Percentiles rank a stretch among this genome's conserved stretches.
Evolutionary conservation across 2,888 invertebrate species (phyloP).

Genomic region (Physocephala rufipes): DNA sequence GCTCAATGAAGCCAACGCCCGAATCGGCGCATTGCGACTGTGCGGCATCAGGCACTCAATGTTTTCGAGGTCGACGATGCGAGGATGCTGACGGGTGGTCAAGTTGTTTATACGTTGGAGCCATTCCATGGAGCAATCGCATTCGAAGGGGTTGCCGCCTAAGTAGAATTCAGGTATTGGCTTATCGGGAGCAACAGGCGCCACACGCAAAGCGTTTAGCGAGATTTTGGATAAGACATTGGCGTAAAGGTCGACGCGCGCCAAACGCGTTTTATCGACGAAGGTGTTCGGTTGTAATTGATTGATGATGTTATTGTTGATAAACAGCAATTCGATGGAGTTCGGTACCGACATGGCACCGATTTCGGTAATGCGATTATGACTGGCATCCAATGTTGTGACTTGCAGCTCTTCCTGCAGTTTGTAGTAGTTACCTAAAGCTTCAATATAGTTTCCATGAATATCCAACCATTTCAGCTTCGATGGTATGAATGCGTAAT

Average conservation of each 20-base stretch:
- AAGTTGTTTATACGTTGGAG: constrained; percentile 88
- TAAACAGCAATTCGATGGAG: constrained; percentile 86
- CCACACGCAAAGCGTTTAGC: constrained; percentile 80
- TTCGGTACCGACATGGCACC: constrained; percentile 87
- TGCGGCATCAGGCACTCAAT: constrained; percentile 89
- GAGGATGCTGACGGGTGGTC: constrained; percentile 85
- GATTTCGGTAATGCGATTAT: constrained; percentile 85
- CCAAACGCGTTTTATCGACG: constrained; percentile 83
- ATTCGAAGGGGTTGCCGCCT: constrained; percentile 92
- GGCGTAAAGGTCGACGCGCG: constrained; percentile 89
- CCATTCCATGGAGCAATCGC: constrained; percentile 97
- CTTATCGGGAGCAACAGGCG: constrained; percentile 74
- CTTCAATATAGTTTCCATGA: constrained; percentile 89
- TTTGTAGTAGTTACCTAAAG: constrained; percentile 87
- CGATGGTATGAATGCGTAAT: constrained; percentile 89
- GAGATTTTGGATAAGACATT: constrained; percentile 86
- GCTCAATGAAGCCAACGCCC: constrained; percentile 79
- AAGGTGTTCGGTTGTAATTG: constrained; percentile 86
- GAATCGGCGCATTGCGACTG: constrained; percentile 81
- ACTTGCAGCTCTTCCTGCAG: constrained; percentile 82
- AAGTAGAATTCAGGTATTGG: constrained; percentile 88
- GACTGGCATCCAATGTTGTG: constrained; percentile 87
- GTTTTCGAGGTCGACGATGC: constrained; percentile 87
- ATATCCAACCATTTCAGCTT: constrained; percentile 91
- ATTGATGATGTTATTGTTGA: constrained; percentile 87